Evolutionary conservation across 2,797 vertebrate genomes (phyloP).

Genomic region (Leptoclinus maculatus): DNA sequence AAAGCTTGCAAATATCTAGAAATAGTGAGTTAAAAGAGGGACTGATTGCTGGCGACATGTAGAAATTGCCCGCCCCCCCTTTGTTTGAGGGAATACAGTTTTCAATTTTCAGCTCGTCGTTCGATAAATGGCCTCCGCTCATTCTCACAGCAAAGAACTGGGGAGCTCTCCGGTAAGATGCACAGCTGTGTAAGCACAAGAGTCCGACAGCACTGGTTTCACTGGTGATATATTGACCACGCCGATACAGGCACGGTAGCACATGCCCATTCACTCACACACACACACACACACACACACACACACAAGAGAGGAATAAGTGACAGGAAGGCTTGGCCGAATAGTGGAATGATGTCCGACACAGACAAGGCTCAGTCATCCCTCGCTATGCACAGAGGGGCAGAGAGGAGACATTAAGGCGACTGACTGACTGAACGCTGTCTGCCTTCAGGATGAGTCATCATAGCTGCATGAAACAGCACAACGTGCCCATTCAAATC

Average conservation of each 20-base stretch:
- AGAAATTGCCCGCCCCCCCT: conserved; percentile 39
- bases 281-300: no score
- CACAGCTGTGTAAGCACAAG: conserved; percentile 21
- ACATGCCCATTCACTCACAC: conserved; percentile 38
- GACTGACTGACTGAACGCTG: conserved; percentile 79
- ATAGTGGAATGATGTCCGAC: conserved; percentile 68
- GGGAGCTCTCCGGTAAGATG: conserved; percentile 9
- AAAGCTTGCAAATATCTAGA: conserved; percentile 54
- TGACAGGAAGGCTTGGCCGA: conserved; percentile 46
- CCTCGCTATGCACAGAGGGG: conserved; percentile 74
- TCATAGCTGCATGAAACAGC: conserved; percentile 65
- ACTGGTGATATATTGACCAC: conserved; percentile 19
- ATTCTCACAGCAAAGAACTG: conserved; percentile 26
- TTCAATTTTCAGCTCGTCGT: no score
- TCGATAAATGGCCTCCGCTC: conserved; percentile 13
- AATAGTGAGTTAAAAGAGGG: conserved; percentile 46
- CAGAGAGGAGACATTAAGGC: conserved; percentile 80
- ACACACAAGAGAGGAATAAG: conserved; percentile 2
- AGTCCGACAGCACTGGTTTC: conserved; percentile 31
- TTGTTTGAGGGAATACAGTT: conserved; percentile 17
- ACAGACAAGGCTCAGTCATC: conserved; percentile 81
- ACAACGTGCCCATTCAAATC: conserved; percentile 13
- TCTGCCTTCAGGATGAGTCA: conserved; percentile 77
- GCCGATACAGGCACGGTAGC: background rate
- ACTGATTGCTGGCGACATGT: conserved; percentile 42